A percentile compares a stretch with the other conserved stretches of the same genome.
phyloP scores from a whole-genome alignment of 2,888 invertebrate genomes.

The Drosophila ezoana region DNA sequence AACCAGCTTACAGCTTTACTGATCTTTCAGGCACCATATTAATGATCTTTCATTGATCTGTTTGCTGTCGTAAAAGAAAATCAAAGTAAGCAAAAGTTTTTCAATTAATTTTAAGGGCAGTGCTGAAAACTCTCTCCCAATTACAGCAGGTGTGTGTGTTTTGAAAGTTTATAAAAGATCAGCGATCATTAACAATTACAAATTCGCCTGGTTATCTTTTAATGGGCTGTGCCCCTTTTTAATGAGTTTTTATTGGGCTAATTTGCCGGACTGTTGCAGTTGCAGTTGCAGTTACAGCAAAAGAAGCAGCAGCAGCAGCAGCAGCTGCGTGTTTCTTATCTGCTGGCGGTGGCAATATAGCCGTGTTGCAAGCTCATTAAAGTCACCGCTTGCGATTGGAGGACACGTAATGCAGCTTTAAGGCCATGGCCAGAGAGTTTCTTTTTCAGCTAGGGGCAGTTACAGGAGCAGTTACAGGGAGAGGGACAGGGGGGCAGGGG shows the following conservation, averaged over 20 bases:
- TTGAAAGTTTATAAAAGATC: constrained; percentile 7
- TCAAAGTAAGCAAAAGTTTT: neutral
- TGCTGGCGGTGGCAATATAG: constrained; percentile 27
- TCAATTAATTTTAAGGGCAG: constrained; percentile 9
- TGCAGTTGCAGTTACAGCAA: neutral
- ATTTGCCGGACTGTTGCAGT: constrained; percentile 42
- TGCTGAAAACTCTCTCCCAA: neutral
- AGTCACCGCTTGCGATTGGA: constrained; percentile 53
- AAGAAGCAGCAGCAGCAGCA: constrained; percentile 1
- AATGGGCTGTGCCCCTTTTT: constrained; percentile 32
- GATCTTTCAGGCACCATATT: neutral
- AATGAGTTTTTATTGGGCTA: constrained; percentile 58
- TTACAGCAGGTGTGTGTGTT: too few relatives aligned
- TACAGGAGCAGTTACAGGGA: too few relatives aligned
- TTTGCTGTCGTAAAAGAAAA: neutral
- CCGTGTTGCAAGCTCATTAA: constrained; percentile 68
- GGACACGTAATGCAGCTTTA: constrained; percentile 60
- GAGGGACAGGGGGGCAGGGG: constrained; percentile 3
- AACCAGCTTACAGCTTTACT: too few relatives aligned
- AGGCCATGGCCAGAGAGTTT: constrained; percentile 30
- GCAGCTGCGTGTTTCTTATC: constrained; percentile 51
- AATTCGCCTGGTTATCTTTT: constrained; percentile 42
- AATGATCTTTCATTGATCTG: neutral
- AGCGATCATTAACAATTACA: constrained; percentile 40
- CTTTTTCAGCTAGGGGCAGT: neutral